Conservation (phyloP, 2,113 vertebrate genomes). For the Xiphias gladius region DNA sequence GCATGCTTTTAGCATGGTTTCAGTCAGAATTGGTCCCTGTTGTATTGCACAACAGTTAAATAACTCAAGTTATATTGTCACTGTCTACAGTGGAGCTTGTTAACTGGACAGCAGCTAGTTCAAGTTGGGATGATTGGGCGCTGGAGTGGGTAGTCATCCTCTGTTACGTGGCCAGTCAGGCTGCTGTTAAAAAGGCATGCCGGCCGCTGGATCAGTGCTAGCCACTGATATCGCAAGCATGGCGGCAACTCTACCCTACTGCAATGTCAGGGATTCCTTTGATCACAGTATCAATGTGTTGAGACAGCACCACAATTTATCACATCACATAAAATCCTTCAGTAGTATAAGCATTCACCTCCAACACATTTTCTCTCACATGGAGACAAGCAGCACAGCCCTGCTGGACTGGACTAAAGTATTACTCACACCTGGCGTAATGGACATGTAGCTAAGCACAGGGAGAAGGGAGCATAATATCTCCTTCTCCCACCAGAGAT, state of each 20-base stretch:
- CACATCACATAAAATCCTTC: constrained; percentile 79
- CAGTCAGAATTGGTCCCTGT: constrained; percentile 83
- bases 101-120: constrained; percentile 65
- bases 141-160: constrained; percentile 50
- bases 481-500: constrained; percentile 68
- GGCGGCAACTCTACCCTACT: constrained; percentile 66
- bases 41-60: constrained; percentile 80
- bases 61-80: constrained; percentile 71
- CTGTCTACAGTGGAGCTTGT: constrained; percentile 68
- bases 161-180: constrained; percentile 66
- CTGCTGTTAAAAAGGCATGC: constrained; percentile 47
- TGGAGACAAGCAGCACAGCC: constrained; percentile 33
- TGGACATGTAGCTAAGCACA: constrained; percentile 54
- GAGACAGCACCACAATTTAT: constrained; percentile 77
- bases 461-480: constrained; percentile 50
- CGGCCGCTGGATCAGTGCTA: constrained; percentile 52
- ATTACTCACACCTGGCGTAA: constrained; percentile 53
- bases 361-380: constrained; percentile 47
- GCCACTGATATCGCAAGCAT: constrained; percentile 68
- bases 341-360: constrained; percentile 71
- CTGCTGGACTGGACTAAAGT: constrained; percentile 65
- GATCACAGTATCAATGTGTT: constrained; percentile 82
- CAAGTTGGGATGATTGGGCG: constrained; percentile 62
- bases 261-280: constrained; percentile 79
- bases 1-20: constrained; percentile 76